These are phyloP conservation scores for Sycophila sp. DNA, from an alignment of 1,140 invertebrate species.

Conservation along the genomic window DNA sequence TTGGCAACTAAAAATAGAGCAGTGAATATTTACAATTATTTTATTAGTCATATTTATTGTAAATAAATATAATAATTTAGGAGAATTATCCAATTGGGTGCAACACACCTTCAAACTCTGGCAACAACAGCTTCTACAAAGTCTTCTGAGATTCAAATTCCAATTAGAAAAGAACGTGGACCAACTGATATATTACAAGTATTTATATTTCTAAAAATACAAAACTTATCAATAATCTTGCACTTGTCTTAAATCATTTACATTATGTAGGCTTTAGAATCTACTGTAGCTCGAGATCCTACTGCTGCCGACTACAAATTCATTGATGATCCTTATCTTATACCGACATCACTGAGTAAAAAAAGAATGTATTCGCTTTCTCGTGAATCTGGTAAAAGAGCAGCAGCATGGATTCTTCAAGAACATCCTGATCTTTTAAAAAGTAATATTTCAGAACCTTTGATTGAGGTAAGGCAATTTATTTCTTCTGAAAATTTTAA, in stretches of 20 bases:
- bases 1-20: no score
- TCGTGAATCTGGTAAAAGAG: slow-evolving; percentile 86
- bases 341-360: slow-evolving; percentile 78
- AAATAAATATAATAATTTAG: no score
- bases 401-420: slow-evolving; percentile 84
- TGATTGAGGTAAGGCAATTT: slow-evolving; percentile 49
- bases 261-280: slow-evolving; percentile 73
- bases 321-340: slow-evolving; percentile 90
- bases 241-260: slow-evolving; percentile 8
- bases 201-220: slow-evolving; percentile 38
- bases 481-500: not conserved
- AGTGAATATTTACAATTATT: no score
- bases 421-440: slow-evolving; percentile 82
- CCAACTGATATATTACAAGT: slow-evolving; percentile 83
- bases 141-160: slow-evolving; percentile 66
- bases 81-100: slow-evolving; percentile 31
- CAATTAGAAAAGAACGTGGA: slow-evolving; percentile 76
- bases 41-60: slow-evolving; percentile 28
- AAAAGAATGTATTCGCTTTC: slow-evolving; percentile 82
- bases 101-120: slow-evolving; percentile 41
- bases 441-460: slow-evolving; percentile 76
- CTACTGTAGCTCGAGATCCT: slow-evolving; percentile 77
- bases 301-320: slow-evolving; percentile 88
- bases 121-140: slow-evolving; percentile 26
- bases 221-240: not conserved